These are phyloP conservation scores for Cephonodes hylas DNA, from an alignment of 2,888 invertebrate species.

Conservation along the genomic window DNA sequence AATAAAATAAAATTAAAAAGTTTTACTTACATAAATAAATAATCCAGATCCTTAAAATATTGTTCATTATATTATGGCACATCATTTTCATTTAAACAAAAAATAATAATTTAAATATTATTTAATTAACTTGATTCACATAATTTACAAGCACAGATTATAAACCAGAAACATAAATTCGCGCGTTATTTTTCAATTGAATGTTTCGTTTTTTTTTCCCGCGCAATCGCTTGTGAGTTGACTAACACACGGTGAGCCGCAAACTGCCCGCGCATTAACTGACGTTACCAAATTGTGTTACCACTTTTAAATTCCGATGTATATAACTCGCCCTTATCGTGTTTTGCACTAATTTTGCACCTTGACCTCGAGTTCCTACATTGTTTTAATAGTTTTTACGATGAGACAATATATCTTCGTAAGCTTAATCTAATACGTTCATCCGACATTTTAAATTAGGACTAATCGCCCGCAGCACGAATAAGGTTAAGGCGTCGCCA, in stretches of 20 bases:
- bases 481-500: background rate
- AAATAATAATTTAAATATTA: background rate
- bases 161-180: background rate
- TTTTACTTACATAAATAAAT: background rate
- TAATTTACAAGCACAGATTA: background rate
- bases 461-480: background rate
- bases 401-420: background rate
- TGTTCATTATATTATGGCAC: background rate
- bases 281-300: conserved; percentile 19
- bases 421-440: background rate
- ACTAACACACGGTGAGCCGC: background rate
- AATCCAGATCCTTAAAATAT: background rate
- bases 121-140: background rate
- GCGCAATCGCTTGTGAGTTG: background rate
- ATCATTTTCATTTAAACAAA: background rate
- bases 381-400: background rate
- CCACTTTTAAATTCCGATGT: conserved; percentile 2
- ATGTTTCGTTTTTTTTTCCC: background rate
- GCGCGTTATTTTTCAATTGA: background rate
- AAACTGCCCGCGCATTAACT: background rate
- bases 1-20: too few species aligned
- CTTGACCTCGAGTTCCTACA: conserved; percentile 13
- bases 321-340: conserved; percentile 1
- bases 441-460: background rate
- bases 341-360: background rate